Evolutionary conservation across 2,888 invertebrate genomes (phyloP).

Genomic region (Lithophane ornitopus): DNA sequence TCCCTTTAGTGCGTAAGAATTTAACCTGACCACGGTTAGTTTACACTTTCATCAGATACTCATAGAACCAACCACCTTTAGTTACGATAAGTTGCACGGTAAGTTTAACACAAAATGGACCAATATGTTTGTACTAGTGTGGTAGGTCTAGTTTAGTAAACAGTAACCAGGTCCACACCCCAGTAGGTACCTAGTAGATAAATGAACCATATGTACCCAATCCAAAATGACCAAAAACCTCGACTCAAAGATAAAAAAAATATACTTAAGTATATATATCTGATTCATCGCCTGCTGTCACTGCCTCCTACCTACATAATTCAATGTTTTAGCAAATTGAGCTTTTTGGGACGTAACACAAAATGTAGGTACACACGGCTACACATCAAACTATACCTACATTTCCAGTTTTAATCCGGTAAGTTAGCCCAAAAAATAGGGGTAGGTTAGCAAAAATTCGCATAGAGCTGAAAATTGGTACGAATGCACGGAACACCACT

Average conservation of each 20-base stretch:
- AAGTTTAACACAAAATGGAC: constrained; percentile 37
- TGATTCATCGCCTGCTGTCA: constrained; percentile 5
- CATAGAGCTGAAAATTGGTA: too few relatives aligned
- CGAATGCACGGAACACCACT: too few relatives aligned
- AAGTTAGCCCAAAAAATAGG: too few relatives aligned
- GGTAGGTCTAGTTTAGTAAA: constrained; percentile 28
- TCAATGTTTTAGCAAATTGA: constrained; percentile 45
- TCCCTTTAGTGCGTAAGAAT: background rate
- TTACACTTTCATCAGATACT: background rate
- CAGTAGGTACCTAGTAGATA: background rate
- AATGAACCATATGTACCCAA: background rate
- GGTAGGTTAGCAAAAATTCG: too few relatives aligned
- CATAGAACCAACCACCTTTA: background rate
- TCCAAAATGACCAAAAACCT: constrained; percentile 13
- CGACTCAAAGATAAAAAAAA: constrained; percentile 17
- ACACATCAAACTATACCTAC: too few relatives aligned
- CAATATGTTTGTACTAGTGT: constrained; percentile 36
- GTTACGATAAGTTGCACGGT: constrained; percentile 32
- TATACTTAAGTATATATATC: too few relatives aligned
- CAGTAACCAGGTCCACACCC: constrained; percentile 15
- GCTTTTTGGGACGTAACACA: constrained; percentile 36
- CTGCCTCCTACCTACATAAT: background rate
- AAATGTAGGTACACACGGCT: background rate
- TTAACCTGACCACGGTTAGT: background rate
- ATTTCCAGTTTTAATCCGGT: too few relatives aligned